Percentiles rank a stretch among this genome's conserved stretches.
phyloP scores from a whole-genome alignment of 2,113 vertebrate genomes.

The Passerina amoena region DNA sequence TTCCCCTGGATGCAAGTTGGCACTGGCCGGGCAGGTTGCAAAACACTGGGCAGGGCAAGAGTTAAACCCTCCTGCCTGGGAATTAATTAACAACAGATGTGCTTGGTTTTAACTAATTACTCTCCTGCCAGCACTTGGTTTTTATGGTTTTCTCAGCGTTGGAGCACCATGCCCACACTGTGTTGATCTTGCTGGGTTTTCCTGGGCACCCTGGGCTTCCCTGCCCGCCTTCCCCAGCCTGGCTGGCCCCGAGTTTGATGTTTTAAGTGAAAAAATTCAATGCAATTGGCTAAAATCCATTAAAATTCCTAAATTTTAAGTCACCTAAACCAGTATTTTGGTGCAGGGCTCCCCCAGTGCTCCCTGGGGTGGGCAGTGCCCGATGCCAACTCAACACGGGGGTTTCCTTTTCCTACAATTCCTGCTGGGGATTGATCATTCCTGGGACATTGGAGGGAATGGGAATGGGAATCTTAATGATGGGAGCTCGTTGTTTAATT shows the following conservation, averaged over 20 bases:
- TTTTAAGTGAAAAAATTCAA: not conserved
- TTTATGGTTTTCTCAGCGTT: not conserved
- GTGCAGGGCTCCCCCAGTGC: not conserved
- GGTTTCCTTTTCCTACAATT: not conserved
- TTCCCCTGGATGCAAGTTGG: not conserved
- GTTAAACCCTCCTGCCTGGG: constrained; percentile 62
- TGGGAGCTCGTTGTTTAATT: not conserved
- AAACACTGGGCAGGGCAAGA: not conserved
- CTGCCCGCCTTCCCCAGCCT: not conserved
- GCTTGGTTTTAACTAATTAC: constrained; percentile 67
- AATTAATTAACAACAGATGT: constrained; percentile 74
- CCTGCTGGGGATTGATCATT: not conserved
- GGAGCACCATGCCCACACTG: fast-evolving
- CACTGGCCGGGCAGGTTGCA: not conserved
- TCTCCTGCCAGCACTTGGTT: constrained; percentile 51
- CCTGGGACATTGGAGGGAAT: not conserved
- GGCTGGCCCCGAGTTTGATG: not conserved
- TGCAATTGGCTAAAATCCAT: not conserved
- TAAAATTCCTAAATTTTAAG: not conserved
- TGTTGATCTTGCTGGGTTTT: not conserved
- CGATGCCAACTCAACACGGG: fast-evolving
- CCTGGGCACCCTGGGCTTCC: not conserved
- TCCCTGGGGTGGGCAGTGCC: not conserved
- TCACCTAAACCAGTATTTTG: fast-evolving
- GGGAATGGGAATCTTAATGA: not conserved